A percentile compares a stretch with the other conserved stretches of the same genome.
Conservation (phyloP, 2,888 invertebrate genomes). For the Melinaea menophilus region DNA sequence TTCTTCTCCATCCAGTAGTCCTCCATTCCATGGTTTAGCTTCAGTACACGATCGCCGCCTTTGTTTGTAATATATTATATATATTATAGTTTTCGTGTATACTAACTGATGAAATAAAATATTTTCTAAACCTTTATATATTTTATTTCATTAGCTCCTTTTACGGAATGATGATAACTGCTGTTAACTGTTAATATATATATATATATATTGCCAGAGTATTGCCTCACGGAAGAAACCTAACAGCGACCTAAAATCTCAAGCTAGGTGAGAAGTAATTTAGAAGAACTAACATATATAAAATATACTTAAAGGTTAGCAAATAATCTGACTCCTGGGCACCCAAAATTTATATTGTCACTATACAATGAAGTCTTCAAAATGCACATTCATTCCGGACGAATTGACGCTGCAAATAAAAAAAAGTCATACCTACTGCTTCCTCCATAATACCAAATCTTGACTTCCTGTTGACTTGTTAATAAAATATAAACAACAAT, state of each 20-base stretch:
- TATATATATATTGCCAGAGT: slow-evolving; percentile 2
- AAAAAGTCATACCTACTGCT: slow-evolving; percentile 1
- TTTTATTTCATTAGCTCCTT: too few species aligned
- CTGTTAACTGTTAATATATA: background rate
- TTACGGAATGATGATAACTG: too few species aligned
- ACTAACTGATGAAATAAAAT: slow-evolving; percentile 2
- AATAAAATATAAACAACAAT: background rate
- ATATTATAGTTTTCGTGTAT: background rate
- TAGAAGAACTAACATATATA: background rate
- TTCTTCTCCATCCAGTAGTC: too few species aligned
- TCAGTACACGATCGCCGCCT: too few species aligned
- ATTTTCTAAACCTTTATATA: background rate
- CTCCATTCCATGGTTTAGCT: too few species aligned
- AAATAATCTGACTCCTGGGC: too few species aligned
- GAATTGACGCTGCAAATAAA: background rate
- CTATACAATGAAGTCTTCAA: too few species aligned
- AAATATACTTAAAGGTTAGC: too few species aligned
- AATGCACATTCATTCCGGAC: background rate
- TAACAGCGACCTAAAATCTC: slow-evolving; percentile 4
- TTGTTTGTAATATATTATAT: too few species aligned
- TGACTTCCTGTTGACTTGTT: background rate
- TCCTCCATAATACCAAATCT: background rate
- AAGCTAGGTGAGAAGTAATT: background rate
- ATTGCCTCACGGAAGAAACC: slow-evolving; percentile 26
- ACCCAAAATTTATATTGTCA: too few species aligned